phyloP scores from a whole-genome alignment of 2,797 vertebrate genomes.

The Esox lucius region DNA sequence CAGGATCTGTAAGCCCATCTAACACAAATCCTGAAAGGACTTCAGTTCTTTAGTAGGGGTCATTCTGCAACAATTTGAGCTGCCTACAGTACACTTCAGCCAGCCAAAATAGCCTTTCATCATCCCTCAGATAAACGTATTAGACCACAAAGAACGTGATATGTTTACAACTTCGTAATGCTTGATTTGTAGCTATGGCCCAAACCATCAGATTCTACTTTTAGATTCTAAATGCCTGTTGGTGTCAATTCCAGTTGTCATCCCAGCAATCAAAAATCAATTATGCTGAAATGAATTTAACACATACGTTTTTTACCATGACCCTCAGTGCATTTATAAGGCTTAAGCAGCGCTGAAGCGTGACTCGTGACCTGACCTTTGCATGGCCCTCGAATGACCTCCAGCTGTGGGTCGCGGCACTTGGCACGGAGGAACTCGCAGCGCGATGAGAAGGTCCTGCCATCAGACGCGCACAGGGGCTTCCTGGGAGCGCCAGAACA shows the following conservation, averaged over 20 bases:
- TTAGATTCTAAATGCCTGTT: background rate
- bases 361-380: slow-evolving; percentile 86
- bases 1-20: background rate
- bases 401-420: slow-evolving; percentile 94
- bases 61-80: background rate
- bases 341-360: slow-evolving; percentile 56
- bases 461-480: slow-evolving; percentile 91
- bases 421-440: slow-evolving; percentile 96
- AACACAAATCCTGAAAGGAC: background rate
- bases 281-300: slow-evolving; percentile 71
- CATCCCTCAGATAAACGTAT: background rate
- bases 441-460: slow-evolving; percentile 91
- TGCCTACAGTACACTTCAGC: background rate
- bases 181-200: background rate
- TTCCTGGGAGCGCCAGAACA: slow-evolving; percentile 85
- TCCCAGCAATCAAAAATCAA: slow-evolving; percentile 67
- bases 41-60: background rate
- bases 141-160: background rate
- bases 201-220: background rate
- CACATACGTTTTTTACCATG: slow-evolving; percentile 54
- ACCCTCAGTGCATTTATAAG: slow-evolving; percentile 52
- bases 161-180: background rate
- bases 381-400: slow-evolving; percentile 90
- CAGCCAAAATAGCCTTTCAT: background rate
- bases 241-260: slow-evolving; percentile 53